Evolutionary conservation across 2,797 vertebrate species (phyloP).

Genomic region (Chloroceryle amazona): DNA sequence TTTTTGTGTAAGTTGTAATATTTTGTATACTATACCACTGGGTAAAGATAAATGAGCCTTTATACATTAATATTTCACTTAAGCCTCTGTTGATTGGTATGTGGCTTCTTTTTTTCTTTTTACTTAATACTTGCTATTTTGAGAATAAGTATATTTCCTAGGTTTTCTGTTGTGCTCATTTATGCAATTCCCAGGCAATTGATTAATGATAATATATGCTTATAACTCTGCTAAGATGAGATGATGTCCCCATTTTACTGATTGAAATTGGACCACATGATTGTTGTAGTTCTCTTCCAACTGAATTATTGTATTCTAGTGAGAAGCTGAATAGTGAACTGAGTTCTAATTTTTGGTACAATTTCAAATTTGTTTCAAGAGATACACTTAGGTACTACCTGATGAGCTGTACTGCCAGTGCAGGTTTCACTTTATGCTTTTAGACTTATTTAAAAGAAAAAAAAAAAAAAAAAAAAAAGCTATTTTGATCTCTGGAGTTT

Average conservation of each 20-base stretch:
- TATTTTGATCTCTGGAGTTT: neutral
- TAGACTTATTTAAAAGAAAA: neutral
- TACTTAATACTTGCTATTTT: neutral
- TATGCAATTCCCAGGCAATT: neutral
- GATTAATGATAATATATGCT: neutral
- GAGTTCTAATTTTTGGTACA: neutral
- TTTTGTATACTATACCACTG: neutral
- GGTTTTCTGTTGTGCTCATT: neutral
- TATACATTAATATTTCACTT: neutral
- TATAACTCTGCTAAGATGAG: neutral
- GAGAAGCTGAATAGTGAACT: neutral
- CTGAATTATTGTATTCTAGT: neutral
- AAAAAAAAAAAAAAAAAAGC: neutral
- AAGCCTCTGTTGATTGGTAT: neutral
- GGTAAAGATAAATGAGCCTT: neutral
- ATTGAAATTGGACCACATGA: neutral
- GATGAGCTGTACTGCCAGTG: neutral
- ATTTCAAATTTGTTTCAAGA: neutral
- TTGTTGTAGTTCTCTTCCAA: neutral
- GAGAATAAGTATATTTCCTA: neutral
- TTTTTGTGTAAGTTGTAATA: neutral
- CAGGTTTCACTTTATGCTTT: neutral
- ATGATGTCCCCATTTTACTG: neutral
- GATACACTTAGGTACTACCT: neutral
- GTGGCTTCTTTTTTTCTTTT: neutral